A percentile compares a stretch with the other conserved stretches of the same genome.
Conservation (phyloP, 2,113 vertebrate genomes). For the Miniopterus natalensis region DNA sequence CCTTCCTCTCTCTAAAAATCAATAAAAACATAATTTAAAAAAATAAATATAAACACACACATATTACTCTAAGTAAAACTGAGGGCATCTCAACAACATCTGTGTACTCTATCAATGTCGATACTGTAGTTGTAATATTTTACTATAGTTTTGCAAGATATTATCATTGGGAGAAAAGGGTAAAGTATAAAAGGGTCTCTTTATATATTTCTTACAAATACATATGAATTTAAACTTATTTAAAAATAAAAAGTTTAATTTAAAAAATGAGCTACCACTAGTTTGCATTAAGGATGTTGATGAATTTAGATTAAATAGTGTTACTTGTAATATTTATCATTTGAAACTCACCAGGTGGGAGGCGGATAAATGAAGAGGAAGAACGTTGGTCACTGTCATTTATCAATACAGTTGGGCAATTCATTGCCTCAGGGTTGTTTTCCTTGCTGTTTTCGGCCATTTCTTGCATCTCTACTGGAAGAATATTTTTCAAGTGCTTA, state of each 20-base stretch:
- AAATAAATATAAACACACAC: not conserved
- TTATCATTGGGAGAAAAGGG: slow-evolving; percentile 44
- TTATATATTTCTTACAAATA: slow-evolving; percentile 47
- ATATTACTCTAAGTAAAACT: slow-evolving; percentile 33
- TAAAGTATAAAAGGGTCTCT: not conserved
- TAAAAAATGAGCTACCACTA: not conserved
- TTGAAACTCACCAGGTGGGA: slow-evolving; percentile 40
- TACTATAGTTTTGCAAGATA: not conserved
- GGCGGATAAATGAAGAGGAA: not conserved
- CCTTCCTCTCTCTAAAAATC: no score
- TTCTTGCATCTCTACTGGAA: not conserved
- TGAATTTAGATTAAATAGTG: not conserved
- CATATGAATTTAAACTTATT: slow-evolving; percentile 43
- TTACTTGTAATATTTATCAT: not conserved
- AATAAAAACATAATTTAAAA: no score
- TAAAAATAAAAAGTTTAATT: slow-evolving; percentile 66
- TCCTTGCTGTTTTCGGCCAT: not conserved
- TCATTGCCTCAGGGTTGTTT: not conserved
- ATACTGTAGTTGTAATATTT: not conserved
- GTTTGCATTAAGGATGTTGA: slow-evolving; percentile 50
- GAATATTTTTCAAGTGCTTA: slow-evolving; percentile 53
- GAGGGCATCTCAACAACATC: not conserved
- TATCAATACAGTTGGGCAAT: not conserved
- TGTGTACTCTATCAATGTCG: not conserved
- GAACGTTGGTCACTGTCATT: not conserved